Percentiles rank a stretch among this genome's conserved stretches.
Evolutionary conservation across 2,797 vertebrate species (phyloP).

Genomic region (Benthosema pterotum): DNA sequence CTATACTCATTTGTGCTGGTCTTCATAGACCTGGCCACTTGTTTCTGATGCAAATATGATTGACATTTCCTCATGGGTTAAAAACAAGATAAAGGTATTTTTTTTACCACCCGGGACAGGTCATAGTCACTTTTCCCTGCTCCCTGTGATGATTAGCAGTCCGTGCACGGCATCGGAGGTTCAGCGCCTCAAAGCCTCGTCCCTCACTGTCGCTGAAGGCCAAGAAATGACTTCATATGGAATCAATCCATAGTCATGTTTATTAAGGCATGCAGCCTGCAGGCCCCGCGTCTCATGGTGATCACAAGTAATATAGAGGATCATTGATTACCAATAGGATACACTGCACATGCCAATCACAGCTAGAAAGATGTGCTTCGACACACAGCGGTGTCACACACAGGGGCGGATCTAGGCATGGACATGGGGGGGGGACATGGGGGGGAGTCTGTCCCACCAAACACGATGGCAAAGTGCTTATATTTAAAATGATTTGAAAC

Average conservation of each 20-base stretch:
- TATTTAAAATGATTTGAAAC: too few relatives aligned
- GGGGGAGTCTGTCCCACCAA: too few relatives aligned
- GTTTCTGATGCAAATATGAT: not conserved
- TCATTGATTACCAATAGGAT: slow-evolving; percentile 52
- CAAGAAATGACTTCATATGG: slow-evolving; percentile 14
- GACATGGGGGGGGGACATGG: too few relatives aligned
- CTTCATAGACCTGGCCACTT: too few relatives aligned
- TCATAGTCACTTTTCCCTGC: too few relatives aligned
- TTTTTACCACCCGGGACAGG: too few relatives aligned
- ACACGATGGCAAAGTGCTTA: too few relatives aligned
- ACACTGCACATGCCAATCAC: slow-evolving; percentile 29
- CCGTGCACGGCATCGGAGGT: not conserved
- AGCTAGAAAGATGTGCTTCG: not conserved
- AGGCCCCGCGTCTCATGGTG: slow-evolving; percentile 46
- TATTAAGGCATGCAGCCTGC: slow-evolving; percentile 22
- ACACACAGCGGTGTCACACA: too few relatives aligned
- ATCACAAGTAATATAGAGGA: slow-evolving; percentile 33
- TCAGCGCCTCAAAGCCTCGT: slow-evolving; percentile 14
- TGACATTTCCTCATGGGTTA: not conserved
- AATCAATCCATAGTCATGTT: slow-evolving; percentile 5
- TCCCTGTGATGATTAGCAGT: not conserved
- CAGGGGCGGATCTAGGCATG: too few relatives aligned
- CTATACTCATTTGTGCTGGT: too few relatives aligned
- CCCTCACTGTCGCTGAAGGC: slow-evolving; percentile 1
- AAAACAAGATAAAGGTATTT: not conserved